These are phyloP conservation scores for Branchipolynoe longqiensis DNA, from an alignment of 2,888 invertebrate genomes.

Conservation along the genomic window DNA sequence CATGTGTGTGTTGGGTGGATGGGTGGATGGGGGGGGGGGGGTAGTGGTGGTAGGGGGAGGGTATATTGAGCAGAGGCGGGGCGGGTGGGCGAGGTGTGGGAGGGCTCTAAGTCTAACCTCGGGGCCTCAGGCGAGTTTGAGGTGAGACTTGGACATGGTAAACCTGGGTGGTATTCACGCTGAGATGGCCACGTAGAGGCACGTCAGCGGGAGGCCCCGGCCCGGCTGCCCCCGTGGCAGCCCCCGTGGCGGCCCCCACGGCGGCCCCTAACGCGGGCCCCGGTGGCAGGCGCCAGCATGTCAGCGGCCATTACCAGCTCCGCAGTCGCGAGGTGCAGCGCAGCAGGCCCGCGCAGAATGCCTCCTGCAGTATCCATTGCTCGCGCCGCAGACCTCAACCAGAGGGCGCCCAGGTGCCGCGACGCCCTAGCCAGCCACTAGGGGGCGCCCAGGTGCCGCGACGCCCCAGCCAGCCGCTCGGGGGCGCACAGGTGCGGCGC, in stretches of 20 bases:
- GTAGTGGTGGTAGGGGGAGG: too few species aligned
- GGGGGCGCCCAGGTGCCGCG: conserved; percentile 10
- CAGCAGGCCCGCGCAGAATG: background rate
- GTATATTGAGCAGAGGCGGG: too few species aligned
- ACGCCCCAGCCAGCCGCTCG: background rate
- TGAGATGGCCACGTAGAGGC: conserved; percentile 5
- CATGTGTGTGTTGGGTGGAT: too few species aligned
- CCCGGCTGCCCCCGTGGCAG: background rate
- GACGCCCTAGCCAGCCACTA: background rate
- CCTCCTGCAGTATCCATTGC: conserved; percentile 15
- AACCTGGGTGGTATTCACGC: conserved; percentile 46
- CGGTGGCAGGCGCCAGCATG: conserved; percentile 35
- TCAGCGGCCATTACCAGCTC: conserved; percentile 33
- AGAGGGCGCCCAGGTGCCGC: background rate
- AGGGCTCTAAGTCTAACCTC: too few species aligned
- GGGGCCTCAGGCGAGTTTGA: background rate
- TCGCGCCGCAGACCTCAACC: background rate
- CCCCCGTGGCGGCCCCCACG: conserved; percentile 19
- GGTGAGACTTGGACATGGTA: background rate
- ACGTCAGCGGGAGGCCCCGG: too few species aligned
- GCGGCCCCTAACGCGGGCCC: background rate
- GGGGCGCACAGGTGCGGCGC: too few species aligned
- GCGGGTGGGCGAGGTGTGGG: too few species aligned
- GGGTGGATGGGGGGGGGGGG: too few species aligned
- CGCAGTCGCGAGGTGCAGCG: background rate